Evolutionary conservation across 2,113 vertebrate genomes (phyloP).

Genomic region (Rafetus swinhoei): DNA sequence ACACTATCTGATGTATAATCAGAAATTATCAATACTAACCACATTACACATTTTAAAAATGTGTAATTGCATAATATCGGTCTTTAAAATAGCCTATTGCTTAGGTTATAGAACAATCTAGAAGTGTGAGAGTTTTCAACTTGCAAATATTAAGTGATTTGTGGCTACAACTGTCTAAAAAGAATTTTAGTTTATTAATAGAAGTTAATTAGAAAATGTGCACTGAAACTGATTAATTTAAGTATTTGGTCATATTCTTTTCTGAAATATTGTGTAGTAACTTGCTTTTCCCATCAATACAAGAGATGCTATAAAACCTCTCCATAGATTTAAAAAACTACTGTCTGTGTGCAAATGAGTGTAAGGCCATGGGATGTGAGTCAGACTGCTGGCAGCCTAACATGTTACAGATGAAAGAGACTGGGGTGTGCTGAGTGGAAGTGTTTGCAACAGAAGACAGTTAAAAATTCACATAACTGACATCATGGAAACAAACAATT

Average conservation of each 20-base stretch:
- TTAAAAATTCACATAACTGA: background rate
- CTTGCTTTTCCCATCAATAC: background rate
- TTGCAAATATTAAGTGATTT: background rate
- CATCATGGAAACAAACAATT: background rate
- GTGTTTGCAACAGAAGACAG: background rate
- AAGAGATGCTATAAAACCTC: background rate
- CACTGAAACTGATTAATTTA: background rate
- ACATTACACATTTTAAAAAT: background rate
- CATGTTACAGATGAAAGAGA: background rate
- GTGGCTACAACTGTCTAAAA: background rate
- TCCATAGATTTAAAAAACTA: background rate
- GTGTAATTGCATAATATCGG: background rate
- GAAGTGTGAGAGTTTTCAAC: background rate
- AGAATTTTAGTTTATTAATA: background rate
- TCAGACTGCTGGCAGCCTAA: background rate
- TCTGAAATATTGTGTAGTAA: background rate
- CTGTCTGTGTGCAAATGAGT: background rate
- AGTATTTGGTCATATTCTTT: background rate
- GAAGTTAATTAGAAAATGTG: background rate
- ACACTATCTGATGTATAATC: background rate
- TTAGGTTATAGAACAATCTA: background rate
- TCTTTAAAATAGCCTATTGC: background rate
- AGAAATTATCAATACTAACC: background rate
- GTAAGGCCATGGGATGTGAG: background rate
- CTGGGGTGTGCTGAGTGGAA: background rate